A percentile compares a stretch with the other conserved stretches of the same genome.
These are phyloP conservation scores for Watsonalla binaria DNA, from an alignment of 2,888 invertebrate species.

Conservation along the genomic window DNA sequence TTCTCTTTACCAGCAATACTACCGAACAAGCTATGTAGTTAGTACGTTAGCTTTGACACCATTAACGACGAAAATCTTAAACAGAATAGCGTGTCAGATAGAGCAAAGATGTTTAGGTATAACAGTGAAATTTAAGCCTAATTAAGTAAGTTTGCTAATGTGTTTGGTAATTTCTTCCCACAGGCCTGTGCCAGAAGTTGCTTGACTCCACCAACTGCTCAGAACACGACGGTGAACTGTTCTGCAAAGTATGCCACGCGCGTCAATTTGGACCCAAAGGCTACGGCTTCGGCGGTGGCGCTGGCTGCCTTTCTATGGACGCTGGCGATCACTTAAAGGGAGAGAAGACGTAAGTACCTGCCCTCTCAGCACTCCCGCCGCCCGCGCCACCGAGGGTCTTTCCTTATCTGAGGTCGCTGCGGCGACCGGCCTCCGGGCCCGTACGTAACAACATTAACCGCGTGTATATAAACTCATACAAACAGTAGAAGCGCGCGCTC, in stretches of 20 bases:
- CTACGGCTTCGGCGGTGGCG: constrained; percentile 98
- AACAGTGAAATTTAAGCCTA: no score
- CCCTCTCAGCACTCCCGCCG: constrained; percentile 65
- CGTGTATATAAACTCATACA: constrained; percentile 76
- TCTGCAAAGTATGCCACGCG: constrained; percentile 98
- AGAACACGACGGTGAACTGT: constrained; percentile 97
- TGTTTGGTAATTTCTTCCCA: constrained; percentile 10
- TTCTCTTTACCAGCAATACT: no score
- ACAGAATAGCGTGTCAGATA: no score
- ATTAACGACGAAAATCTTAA: no score
- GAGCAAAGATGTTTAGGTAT: no score
- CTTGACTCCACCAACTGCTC: constrained; percentile 99
- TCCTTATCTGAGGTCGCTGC: constrained; percentile 75
- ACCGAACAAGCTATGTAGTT: no score
- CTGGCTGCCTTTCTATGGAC: constrained; percentile 98
- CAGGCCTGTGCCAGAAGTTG: constrained; percentile 97
- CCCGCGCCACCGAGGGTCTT: constrained; percentile 78
- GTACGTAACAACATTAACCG: constrained; percentile 77
- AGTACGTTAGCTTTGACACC: no score
- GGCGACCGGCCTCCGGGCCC: constrained; percentile 69
- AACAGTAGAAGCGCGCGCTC: constrained; percentile 70
- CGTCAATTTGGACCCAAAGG: constrained; percentile 99
- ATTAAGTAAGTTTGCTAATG: constrained; percentile 1
- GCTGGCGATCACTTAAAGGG: constrained; percentile 92
- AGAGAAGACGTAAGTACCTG: constrained; percentile 83